These are phyloP conservation scores for Palythoa grandis DNA, from an alignment of 92 coral and sea anemone species.

Conservation along the genomic window DNA sequence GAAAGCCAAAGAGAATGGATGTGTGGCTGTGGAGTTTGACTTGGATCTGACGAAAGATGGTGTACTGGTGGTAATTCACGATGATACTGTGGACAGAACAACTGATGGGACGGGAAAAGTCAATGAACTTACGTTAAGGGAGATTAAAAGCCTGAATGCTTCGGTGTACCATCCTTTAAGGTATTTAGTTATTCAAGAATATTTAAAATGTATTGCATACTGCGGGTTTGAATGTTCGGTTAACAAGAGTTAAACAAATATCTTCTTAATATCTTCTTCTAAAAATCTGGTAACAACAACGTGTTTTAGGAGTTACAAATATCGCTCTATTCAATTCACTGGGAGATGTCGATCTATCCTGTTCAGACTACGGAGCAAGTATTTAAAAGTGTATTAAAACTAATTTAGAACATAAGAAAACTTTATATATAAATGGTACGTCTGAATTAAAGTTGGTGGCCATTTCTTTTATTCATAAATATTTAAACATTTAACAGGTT, in stretches of 20 bases:
- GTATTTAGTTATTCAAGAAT: neutral
- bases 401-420: neutral
- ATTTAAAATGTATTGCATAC: neutral
- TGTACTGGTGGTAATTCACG: slow-evolving; percentile 94
- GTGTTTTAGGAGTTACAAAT: neutral
- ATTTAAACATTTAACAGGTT: neutral
- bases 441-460: slow-evolving; percentile 14
- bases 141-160: slow-evolving; percentile 74
- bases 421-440: neutral
- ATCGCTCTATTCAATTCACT: too few relatives aligned
- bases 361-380: too few relatives aligned
- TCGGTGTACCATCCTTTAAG: slow-evolving; percentile 57
- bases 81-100: slow-evolving; percentile 88
- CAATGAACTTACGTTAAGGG: slow-evolving; percentile 73
- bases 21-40: slow-evolving; percentile 92
- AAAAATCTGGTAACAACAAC: neutral
- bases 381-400: neutral
- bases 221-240: neutral
- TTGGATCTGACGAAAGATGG: slow-evolving; percentile 97
- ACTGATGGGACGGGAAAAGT: slow-evolving; percentile 91
- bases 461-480: slow-evolving; percentile 3
- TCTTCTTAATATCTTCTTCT: neutral
- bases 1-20: slow-evolving; percentile 88
- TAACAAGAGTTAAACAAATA: neutral
- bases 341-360: too few relatives aligned